Evolutionary conservation across 2,113 vertebrate species (phyloP).

Genomic region (Brienomyrus longianalis): DNA sequence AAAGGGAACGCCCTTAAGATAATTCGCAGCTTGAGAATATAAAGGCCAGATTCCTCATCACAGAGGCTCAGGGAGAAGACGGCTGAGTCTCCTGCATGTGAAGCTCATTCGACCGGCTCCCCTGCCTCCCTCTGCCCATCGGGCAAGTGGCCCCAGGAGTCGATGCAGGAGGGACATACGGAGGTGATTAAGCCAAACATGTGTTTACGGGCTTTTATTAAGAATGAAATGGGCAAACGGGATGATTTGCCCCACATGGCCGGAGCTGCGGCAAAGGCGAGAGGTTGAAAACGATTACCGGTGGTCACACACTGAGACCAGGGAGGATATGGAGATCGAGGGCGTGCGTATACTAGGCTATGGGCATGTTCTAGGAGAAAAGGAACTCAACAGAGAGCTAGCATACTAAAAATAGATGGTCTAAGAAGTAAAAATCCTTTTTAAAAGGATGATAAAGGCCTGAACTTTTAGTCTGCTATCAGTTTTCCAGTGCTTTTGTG

Average conservation of each 20-base stretch:
- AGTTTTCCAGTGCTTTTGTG: neutral
- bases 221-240: slow-evolving; percentile 35
- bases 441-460: neutral
- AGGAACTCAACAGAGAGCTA: neutral
- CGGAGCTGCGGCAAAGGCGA: neutral
- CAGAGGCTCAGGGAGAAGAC: neutral
- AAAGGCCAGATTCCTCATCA: neutral
- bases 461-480: neutral
- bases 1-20: neutral
- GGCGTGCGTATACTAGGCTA: no score
- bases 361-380: neutral
- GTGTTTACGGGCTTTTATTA: slow-evolving; percentile 39
- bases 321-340: neutral
- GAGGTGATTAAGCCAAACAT: slow-evolving; percentile 32
- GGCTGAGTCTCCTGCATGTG: neutral
- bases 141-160: slow-evolving; percentile 1
- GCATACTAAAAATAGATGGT: neutral
- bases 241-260: slow-evolving; percentile 33
- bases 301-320: slow-evolving; percentile 23
- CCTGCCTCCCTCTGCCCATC: neutral
- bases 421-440: neutral
- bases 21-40: neutral
- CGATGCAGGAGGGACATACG: slow-evolving; percentile 34
- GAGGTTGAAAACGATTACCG: slow-evolving; percentile 37
- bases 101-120: neutral